Percentiles rank a stretch among this genome's conserved stretches.
Conservation (phyloP, 2,888 invertebrate genomes). For the Drosophila peninsularis region DNA sequence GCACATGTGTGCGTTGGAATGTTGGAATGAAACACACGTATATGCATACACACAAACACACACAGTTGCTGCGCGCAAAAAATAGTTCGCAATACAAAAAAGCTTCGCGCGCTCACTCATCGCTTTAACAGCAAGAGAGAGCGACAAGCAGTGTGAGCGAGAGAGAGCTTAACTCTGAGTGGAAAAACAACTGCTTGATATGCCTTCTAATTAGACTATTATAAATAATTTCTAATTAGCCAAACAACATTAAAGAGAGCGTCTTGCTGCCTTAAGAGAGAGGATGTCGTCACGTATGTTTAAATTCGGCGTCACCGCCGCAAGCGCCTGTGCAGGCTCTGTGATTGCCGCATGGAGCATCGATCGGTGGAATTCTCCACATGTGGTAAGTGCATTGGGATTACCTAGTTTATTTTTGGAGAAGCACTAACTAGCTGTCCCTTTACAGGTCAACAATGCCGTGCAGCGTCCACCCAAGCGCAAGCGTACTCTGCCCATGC, state of each 20-base stretch:
- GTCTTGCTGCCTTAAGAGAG: constrained; percentile 33
- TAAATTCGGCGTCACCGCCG: constrained; percentile 83
- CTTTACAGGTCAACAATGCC: constrained; percentile 80
- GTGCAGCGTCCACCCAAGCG: constrained; percentile 82
- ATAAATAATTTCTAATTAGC: constrained; percentile 29
- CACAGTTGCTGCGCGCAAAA: constrained; percentile 38
- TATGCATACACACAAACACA: constrained; percentile 2
- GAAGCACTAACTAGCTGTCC: background rate
- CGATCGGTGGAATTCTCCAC: constrained; percentile 79
- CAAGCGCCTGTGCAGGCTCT: constrained; percentile 83
- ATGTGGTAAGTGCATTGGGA: constrained; percentile 58
- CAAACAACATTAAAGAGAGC: constrained; percentile 15
- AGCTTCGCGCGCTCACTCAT: constrained; percentile 43
- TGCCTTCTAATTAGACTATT: constrained; percentile 10
- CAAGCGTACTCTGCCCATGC: constrained; percentile 91
- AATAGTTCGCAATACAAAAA: constrained; percentile 47
- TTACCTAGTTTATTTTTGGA: background rate
- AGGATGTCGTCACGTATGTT: constrained; percentile 84
- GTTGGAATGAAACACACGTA: constrained; percentile 41
- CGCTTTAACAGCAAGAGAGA: constrained; percentile 6
- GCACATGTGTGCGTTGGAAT: constrained; percentile 23
- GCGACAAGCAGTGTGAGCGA: background rate
- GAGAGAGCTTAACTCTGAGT: background rate
- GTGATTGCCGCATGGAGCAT: constrained; percentile 82
- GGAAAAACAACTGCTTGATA: background rate